Evolutionary conservation across 2,888 invertebrate genomes (phyloP).

Genomic region (Germaria angustata): DNA sequence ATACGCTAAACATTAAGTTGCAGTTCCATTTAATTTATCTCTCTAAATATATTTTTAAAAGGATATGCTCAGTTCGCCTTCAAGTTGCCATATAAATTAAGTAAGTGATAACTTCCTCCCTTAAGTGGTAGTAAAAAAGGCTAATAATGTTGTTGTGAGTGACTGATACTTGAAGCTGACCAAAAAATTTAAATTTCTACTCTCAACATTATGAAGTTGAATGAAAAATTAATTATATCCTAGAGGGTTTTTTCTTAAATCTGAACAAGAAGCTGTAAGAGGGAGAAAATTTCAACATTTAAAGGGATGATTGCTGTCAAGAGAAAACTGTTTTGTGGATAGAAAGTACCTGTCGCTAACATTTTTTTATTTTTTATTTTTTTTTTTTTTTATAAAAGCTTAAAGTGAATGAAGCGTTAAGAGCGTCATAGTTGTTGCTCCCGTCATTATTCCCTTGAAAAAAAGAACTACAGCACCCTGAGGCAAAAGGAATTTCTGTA

Average conservation of each 20-base stretch:
- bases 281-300: not conserved
- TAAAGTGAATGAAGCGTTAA: slow-evolving; percentile 46
- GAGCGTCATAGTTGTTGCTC: not conserved
- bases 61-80: not conserved
- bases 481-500: slow-evolving; percentile 44
- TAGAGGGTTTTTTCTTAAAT: slow-evolving; percentile 70
- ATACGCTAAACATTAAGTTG: not conserved
- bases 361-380: slow-evolving; percentile 7
- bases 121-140: slow-evolving; percentile 2
- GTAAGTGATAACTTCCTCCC: slow-evolving; percentile 52
- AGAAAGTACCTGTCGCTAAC: slow-evolving; percentile 48
- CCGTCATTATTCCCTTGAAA: not conserved
- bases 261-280: not conserved
- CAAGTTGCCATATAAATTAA: slow-evolving; percentile 58
- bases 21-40: not conserved
- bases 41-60: not conserved
- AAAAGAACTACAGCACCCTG: slow-evolving; percentile 1
- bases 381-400: slow-evolving; percentile 22
- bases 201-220: slow-evolving; percentile 66
- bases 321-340: not conserved
- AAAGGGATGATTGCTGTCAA: slow-evolving; percentile 36
- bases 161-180: slow-evolving; percentile 9
- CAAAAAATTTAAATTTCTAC: slow-evolving; percentile 13
- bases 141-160: not conserved
- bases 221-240: slow-evolving; percentile 79